A percentile compares a stretch with the other conserved stretches of the same genome.
Evolutionary conservation across 1,140 invertebrate genomes (phyloP).

Genomic region (Sinella curviseta): DNA sequence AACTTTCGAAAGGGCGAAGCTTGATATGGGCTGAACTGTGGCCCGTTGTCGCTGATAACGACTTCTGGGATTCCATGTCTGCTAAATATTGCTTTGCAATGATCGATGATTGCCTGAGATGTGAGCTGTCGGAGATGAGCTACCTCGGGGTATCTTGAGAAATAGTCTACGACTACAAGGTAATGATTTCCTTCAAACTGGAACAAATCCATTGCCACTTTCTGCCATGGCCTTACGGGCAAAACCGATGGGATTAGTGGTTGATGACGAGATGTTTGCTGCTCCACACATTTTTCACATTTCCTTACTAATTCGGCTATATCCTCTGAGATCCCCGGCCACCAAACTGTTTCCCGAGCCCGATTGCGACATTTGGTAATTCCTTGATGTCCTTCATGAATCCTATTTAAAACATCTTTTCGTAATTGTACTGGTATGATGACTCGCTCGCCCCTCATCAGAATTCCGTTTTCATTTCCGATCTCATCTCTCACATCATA

Average conservation of each 20-base stretch:
- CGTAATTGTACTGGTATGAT: background rate
- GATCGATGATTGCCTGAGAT: constrained; percentile 5
- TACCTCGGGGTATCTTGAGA: constrained; percentile 32
- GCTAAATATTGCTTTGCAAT: constrained; percentile 40
- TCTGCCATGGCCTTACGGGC: constrained; percentile 25
- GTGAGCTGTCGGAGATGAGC: background rate
- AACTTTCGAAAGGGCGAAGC: constrained; percentile 29
- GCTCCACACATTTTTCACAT: constrained; percentile 16
- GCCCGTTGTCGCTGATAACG: constrained; percentile 40
- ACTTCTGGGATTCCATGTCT: constrained; percentile 39
- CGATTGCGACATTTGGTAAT: constrained; percentile 15
- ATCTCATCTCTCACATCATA: background rate
- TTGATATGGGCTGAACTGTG: constrained; percentile 37
- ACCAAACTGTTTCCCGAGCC: constrained; percentile 17
- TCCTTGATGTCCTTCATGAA: constrained; percentile 33
- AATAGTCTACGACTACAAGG: constrained; percentile 27
- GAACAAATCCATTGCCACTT: constrained; percentile 29
- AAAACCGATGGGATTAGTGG: constrained; percentile 21
- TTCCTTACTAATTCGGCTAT: background rate
- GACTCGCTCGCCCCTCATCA: background rate
- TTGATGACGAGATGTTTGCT: background rate
- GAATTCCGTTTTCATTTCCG: background rate
- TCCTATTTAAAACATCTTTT: background rate
- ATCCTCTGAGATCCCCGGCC: constrained; percentile 21
- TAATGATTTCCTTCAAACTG: background rate